Evolutionary conservation across 2,888 invertebrate genomes (phyloP).

Genomic region (Eulithis prunata): DNA sequence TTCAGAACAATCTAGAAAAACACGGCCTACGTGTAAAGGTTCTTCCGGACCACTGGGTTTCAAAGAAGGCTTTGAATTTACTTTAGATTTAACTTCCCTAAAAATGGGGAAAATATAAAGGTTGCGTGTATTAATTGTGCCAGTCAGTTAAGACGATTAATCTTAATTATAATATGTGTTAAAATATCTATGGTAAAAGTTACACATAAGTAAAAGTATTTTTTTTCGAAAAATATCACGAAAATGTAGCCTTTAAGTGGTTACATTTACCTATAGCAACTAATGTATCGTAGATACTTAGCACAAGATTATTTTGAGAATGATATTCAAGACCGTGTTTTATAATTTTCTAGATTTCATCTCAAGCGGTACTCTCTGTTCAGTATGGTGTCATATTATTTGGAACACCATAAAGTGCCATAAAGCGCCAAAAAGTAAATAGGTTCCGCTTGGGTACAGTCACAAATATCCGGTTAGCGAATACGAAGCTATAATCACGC

Average conservation of each 20-base stretch:
- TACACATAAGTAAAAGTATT: too few species aligned
- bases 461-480: constrained; percentile 20
- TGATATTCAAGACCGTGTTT: too few species aligned
- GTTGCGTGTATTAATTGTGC: constrained; percentile 23
- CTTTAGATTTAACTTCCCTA: constrained; percentile 20
- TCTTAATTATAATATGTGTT: constrained; percentile 17
- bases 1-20: constrained; percentile 43
- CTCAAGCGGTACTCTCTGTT: too few species aligned
- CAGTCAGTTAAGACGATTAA: constrained; percentile 30
- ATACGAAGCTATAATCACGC: constrained; percentile 33
- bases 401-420: neutral
- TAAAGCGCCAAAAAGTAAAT: constrained; percentile 17
- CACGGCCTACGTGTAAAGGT: constrained; percentile 28
- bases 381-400: too few species aligned
- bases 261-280: too few species aligned
- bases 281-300: too few species aligned
- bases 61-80: constrained; percentile 26
- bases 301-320: too few species aligned
- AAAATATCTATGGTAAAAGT: neutral
- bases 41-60: constrained; percentile 17
- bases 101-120: constrained; percentile 25
- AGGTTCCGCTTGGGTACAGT: neutral
- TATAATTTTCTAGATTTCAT: too few species aligned
- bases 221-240: too few species aligned
- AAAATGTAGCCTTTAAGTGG: too few species aligned